Evolutionary conservation across 2,888 invertebrate genomes (phyloP).

Genomic region (Caenorhabditis virilis): DNA sequence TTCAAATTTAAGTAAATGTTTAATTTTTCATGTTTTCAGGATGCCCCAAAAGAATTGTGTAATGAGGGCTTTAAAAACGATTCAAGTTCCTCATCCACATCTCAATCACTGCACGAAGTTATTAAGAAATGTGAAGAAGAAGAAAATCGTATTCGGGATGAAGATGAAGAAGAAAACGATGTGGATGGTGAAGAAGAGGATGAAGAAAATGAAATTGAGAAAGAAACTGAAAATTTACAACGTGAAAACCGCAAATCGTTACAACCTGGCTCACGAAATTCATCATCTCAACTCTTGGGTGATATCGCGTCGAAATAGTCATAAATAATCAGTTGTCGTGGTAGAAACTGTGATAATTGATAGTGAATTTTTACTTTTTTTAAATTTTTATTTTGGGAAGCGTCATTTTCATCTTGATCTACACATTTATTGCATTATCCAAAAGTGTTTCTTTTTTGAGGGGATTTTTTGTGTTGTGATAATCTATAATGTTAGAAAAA

Average conservation of each 20-base stretch:
- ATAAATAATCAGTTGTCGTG: too few relatives aligned
- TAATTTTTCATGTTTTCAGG: not conserved
- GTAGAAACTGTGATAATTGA: too few relatives aligned
- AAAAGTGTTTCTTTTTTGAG: too few relatives aligned
- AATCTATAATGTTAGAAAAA: too few relatives aligned
- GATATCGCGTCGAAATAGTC: too few relatives aligned
- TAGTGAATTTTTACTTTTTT: too few relatives aligned
- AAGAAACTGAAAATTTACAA: constrained; percentile 1
- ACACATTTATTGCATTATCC: too few relatives aligned
- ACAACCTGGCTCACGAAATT: constrained; percentile 28
- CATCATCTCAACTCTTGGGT: constrained; percentile 33
- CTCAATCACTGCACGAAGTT: too few relatives aligned
- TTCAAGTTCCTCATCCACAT: not conserved
- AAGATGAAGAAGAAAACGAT: not conserved
- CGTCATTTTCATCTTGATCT: too few relatives aligned
- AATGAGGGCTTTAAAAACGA: not conserved
- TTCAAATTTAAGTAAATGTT: not conserved
- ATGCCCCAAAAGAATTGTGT: not conserved
- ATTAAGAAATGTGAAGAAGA: too few relatives aligned
- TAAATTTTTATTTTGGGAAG: too few relatives aligned
- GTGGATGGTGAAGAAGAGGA: not conserved
- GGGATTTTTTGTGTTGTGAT: too few relatives aligned
- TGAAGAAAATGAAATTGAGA: constrained; percentile 6
- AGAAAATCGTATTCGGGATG: not conserved
- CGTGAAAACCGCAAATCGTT: constrained; percentile 5